Evolutionary conservation across 2,888 invertebrate species (phyloP).

Genomic region (Podotricha telesiphe): DNA sequence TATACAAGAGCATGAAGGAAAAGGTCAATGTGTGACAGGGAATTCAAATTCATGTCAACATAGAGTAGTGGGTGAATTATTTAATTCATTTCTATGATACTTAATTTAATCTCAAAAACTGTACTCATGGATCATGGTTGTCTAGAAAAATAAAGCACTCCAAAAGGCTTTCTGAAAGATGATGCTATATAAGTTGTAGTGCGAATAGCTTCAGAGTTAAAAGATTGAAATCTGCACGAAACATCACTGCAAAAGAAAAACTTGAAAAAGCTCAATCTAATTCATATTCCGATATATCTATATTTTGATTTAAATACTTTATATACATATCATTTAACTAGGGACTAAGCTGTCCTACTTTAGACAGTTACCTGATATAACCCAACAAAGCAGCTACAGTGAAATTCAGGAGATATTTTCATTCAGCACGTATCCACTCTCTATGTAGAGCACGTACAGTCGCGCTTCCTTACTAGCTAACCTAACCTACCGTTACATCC

Average conservation of each 20-base stretch:
- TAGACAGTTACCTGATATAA: background rate
- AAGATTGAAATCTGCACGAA: background rate
- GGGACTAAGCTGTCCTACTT: background rate
- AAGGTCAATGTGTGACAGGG: no score
- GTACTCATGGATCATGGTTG: no score
- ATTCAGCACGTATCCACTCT: background rate
- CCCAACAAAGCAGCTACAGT: background rate
- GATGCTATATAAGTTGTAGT: background rate
- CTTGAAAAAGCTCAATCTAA: background rate
- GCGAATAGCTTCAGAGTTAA: background rate
- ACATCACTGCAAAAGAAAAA: background rate
- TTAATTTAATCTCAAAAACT: no score
- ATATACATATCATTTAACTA: background rate
- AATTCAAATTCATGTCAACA: no score
- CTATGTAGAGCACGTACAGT: no score
- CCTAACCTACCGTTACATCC: no score
- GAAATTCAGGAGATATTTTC: background rate
- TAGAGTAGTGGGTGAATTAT: no score
- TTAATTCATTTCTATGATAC: no score
- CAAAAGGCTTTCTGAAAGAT: no score
- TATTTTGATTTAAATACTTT: background rate
- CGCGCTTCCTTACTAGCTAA: no score
- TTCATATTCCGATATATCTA: background rate
- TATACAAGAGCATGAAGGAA: no score
- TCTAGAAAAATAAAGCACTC: no score